These are phyloP conservation scores for Melipona quadrifasciata DNA, from an alignment of 1,140 invertebrate genomes.

Conservation along the genomic window DNA sequence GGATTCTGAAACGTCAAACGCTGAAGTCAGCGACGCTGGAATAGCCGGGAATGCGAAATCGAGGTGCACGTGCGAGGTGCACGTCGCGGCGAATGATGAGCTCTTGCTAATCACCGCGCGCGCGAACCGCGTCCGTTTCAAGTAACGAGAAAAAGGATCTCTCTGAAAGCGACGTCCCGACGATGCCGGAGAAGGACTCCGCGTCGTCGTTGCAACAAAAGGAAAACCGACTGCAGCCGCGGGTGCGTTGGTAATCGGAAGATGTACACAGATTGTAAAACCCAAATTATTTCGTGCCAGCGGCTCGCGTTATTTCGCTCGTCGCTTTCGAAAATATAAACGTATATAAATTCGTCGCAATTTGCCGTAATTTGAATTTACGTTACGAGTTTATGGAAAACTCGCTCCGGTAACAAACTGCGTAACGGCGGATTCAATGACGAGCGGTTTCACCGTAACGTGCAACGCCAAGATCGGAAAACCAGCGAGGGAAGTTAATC, in stretches of 20 bases:
- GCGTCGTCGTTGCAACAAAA: neutral
- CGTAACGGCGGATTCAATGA: neutral
- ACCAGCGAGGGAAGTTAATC: slow-evolving; percentile 56
- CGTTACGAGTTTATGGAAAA: neutral
- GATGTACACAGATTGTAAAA: neutral
- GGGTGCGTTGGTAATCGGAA: slow-evolving; percentile 8
- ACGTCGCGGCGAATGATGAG: slow-evolving; percentile 6
- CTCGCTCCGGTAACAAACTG: neutral
- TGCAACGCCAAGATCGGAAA: slow-evolving; percentile 14
- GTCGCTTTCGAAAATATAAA: neutral
- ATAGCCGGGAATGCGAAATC: slow-evolving; percentile 28
- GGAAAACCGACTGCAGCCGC: slow-evolving; percentile 13
- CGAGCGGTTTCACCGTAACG: neutral
- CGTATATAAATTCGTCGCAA: neutral
- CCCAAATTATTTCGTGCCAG: neutral
- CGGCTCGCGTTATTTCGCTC: neutral
- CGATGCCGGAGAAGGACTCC: neutral
- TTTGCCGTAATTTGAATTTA: neutral
- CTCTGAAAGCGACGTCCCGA: slow-evolving; percentile 9
- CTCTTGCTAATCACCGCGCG: slow-evolving; percentile 34
- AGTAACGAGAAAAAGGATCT: slow-evolving; percentile 13
- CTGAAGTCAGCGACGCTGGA: slow-evolving; percentile 4
- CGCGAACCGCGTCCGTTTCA: neutral
- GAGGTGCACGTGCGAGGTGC: slow-evolving; percentile 27
- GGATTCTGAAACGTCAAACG: slow-evolving; percentile 20